phyloP scores from a whole-genome alignment of 2,888 invertebrate genomes.

The Dryobota labecula region DNA sequence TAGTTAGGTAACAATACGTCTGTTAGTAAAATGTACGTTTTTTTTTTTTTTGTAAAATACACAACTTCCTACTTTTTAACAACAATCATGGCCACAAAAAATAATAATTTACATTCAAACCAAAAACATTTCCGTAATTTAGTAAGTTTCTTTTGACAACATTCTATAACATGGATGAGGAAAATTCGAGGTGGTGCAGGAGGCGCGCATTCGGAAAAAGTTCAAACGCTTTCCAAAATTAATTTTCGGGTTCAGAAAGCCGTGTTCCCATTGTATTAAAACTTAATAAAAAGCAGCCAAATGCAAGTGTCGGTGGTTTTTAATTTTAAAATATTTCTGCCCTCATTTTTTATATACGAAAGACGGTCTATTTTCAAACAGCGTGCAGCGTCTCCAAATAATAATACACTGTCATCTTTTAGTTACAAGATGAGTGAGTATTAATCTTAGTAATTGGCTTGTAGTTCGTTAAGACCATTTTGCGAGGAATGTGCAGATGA shows the following conservation, averaged over 20 bases:
- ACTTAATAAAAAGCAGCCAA: slow-evolving; percentile 35
- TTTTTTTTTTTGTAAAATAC: neutral
- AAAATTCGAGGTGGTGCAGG: slow-evolving; percentile 8
- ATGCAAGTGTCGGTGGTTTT: slow-evolving; percentile 19
- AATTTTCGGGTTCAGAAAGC: slow-evolving; percentile 37
- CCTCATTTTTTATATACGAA: slow-evolving; percentile 8
- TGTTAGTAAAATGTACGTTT: neutral
- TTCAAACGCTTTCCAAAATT: slow-evolving; percentile 47
- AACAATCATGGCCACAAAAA: neutral
- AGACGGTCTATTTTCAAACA: neutral
- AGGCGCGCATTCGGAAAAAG: slow-evolving; percentile 24
- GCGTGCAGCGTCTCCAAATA: slow-evolving; percentile 9
- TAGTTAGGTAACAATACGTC: neutral
- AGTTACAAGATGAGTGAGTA: slow-evolving; percentile 15
- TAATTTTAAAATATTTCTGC: slow-evolving; percentile 20
- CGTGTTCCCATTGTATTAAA: slow-evolving; percentile 30
- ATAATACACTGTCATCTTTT: slow-evolving; percentile 8
- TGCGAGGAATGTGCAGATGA: slow-evolving; percentile 30
- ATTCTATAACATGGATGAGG: slow-evolving; percentile 7
- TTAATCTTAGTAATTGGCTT: slow-evolving; percentile 29
- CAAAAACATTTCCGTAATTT: slow-evolving; percentile 8
- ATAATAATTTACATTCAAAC: neutral
- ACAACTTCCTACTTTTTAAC: neutral
- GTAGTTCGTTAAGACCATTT: slow-evolving; percentile 25
- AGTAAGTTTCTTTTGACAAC: slow-evolving; percentile 20